A percentile compares a stretch with the other conserved stretches of the same genome.
Evolutionary conservation across 2,113 vertebrate genomes (phyloP).

Genomic region (Oncorhynchus keta): DNA sequence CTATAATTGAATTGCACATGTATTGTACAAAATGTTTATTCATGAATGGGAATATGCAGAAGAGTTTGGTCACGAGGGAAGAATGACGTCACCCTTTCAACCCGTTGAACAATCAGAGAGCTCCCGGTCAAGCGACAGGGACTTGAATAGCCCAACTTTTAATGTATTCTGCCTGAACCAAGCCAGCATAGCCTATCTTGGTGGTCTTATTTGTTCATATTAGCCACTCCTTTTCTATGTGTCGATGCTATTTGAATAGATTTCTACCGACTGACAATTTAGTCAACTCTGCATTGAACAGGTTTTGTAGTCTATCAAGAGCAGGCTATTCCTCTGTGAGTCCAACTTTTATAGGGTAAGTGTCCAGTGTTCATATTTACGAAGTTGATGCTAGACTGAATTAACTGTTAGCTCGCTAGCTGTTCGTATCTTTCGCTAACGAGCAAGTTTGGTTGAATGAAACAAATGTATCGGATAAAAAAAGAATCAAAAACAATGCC

Average conservation of each 20-base stretch:
- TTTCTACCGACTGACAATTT: conserved; percentile 14
- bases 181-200: conserved; percentile 5
- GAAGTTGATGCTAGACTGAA: background rate
- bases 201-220: conserved; percentile 19
- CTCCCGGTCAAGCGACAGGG: conserved; percentile 38
- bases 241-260: conserved; percentile 13
- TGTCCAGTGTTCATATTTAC: conserved; percentile 21
- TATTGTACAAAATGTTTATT: too few species aligned
- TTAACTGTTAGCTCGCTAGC: too few species aligned
- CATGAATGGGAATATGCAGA: too few species aligned
- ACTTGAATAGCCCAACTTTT: conserved; percentile 50
- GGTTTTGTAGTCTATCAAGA: conserved; percentile 10
- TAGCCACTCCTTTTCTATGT: conserved; percentile 15
- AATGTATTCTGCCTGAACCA: conserved; percentile 47
- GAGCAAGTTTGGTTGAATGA: too few species aligned
- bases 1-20: too few species aligned
- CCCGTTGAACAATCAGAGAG: conserved; percentile 62
- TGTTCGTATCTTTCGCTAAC: too few species aligned
- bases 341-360: conserved; percentile 56
- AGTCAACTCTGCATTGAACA: conserved; percentile 16
- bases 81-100: conserved; percentile 72
- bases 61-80: conserved; percentile 48
- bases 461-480: too few species aligned
- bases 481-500: too few species aligned
- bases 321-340: conserved; percentile 14